Evolutionary conservation across 1,140 invertebrate species (phyloP).

Genomic region (Paramacrobiotus metropolitanus): DNA sequence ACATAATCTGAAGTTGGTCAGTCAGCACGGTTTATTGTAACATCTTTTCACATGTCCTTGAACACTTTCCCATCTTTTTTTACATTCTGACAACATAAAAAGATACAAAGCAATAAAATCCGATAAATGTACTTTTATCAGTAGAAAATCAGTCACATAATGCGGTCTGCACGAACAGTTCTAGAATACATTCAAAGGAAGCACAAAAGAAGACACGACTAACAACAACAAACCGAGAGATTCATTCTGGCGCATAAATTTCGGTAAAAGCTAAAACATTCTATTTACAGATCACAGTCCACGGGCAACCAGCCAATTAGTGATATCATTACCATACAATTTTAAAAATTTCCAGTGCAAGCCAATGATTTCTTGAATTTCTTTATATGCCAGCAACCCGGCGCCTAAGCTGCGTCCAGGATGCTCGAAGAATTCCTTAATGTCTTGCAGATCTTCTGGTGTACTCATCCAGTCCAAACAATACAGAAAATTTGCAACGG

Average conservation of each 20-base stretch:
- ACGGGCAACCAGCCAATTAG: not conserved
- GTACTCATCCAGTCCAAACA: conserved; percentile 15
- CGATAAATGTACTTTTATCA: too few species aligned
- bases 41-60: too few species aligned
- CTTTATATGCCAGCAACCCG: conserved; percentile 37
- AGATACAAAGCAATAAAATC: too few species aligned
- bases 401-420: conserved; percentile 34
- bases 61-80: too few species aligned
- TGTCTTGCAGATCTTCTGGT: conserved; percentile 44
- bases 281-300: too few species aligned
- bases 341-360: not conserved
- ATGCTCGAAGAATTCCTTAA: conserved; percentile 30
- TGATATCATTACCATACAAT: not conserved
- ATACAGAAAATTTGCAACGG: not conserved
- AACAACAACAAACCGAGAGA: not conserved
- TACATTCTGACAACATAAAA: too few species aligned
- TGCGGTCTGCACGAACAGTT: not conserved
- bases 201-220: not conserved
- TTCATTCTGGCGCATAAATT: too few species aligned
- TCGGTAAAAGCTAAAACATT: too few species aligned
- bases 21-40: too few species aligned
- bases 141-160: too few species aligned
- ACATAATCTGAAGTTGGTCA: too few species aligned
- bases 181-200: not conserved
- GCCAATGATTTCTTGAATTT: conserved; percentile 44